A percentile compares a stretch with the other conserved stretches of the same genome.
phyloP scores from a whole-genome alignment of 23 tunicate species.

The Ascidia mentula region DNA sequence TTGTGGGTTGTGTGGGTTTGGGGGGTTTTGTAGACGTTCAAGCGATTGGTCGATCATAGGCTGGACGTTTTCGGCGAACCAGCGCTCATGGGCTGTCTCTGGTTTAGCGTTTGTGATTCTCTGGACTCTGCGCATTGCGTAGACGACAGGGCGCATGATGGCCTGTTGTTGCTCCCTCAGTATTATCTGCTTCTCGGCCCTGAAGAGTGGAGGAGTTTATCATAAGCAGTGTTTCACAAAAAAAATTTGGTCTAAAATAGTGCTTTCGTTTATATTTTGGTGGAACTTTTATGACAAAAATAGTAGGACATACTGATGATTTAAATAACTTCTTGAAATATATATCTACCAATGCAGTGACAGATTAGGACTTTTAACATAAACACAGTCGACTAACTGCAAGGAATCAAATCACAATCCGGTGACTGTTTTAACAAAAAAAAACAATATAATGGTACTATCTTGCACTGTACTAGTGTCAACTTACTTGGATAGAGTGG shows the following conservation, averaged over 20 bases:
- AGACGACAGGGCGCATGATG: slow-evolving; percentile 90
- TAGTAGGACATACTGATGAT: no score
- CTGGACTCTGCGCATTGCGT: slow-evolving; percentile 76
- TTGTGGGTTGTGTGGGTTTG: slow-evolving; percentile 77
- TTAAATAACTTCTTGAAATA: no score
- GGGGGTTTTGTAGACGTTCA: slow-evolving; percentile 64
- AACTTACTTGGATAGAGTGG: slow-evolving; percentile 72
- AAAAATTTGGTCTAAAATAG: no score
- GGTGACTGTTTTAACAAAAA: no score
- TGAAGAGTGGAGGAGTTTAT: background rate
- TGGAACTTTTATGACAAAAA: no score
- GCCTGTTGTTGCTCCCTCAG: slow-evolving; percentile 90
- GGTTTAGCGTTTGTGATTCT: slow-evolving; percentile 73
- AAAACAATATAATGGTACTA: no score
- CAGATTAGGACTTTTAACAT: no score
- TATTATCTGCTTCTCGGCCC: slow-evolving; percentile 66
- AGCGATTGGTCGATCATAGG: slow-evolving; percentile 77
- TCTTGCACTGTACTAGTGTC: no score
- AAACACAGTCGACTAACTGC: no score
- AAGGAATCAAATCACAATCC: no score
- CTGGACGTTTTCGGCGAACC: slow-evolving; percentile 87
- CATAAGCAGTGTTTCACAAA: background rate
- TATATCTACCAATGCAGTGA: no score
- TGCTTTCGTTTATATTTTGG: no score
- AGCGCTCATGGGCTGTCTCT: slow-evolving; percentile 93